Evolutionary conservation across 2,113 vertebrate species (phyloP).

Genomic region (Uropsilus gracilis): DNA sequence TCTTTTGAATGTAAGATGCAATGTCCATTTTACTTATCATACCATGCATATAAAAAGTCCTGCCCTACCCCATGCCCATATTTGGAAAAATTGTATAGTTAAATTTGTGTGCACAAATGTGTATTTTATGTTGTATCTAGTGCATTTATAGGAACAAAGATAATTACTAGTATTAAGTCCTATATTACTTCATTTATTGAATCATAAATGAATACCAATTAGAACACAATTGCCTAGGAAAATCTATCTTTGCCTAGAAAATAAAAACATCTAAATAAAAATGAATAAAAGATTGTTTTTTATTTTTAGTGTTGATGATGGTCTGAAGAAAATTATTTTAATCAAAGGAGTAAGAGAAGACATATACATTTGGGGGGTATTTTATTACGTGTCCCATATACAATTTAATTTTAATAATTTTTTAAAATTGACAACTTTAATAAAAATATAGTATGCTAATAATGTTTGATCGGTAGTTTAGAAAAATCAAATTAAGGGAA

Average conservation of each 20-base stretch:
- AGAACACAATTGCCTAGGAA: background rate
- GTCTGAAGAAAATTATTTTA: constrained; percentile 15
- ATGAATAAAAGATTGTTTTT: background rate
- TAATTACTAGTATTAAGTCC: constrained; percentile 16
- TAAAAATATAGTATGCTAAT: background rate
- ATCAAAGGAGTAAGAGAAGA: background rate
- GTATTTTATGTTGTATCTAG: background rate
- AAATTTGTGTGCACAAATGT: background rate
- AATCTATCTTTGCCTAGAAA: background rate
- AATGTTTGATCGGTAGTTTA: background rate
- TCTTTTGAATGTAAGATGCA: background rate
- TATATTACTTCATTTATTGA: background rate
- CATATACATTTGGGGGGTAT: background rate
- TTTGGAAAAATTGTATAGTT: background rate
- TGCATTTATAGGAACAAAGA: background rate
- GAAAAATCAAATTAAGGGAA: background rate
- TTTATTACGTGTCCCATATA: background rate
- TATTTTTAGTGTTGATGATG: background rate
- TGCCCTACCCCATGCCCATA: background rate
- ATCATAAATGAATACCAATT: background rate
- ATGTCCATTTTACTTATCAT: background rate
- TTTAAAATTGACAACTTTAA: constrained; percentile 26
- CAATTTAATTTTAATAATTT: constrained; percentile 1
- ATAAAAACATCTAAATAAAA: background rate
- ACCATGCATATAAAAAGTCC: background rate